A percentile compares a stretch with the other conserved stretches of the same genome.
These are phyloP conservation scores for Andrena dorsata DNA, from an alignment of 2,888 invertebrate species.

Conservation along the genomic window DNA sequence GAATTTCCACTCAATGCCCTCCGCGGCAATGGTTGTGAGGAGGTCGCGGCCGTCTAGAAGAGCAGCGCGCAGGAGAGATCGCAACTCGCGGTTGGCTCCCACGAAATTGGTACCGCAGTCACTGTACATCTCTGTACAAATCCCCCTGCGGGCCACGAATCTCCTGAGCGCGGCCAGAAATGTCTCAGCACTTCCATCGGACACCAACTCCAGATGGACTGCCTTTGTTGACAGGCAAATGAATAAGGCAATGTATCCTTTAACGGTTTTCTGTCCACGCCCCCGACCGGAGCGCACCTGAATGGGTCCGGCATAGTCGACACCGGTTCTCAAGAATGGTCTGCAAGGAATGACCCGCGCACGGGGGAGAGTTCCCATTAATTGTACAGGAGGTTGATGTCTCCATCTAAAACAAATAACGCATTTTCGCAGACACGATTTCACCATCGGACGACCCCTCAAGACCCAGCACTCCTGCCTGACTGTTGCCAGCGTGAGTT, in stretches of 20 bases:
- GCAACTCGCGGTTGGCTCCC: neutral
- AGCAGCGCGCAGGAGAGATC: neutral
- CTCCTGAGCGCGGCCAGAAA: neutral
- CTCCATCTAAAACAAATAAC: neutral
- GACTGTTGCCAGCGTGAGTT: too few relatives aligned
- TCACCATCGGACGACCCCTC: neutral
- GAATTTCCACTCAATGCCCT: conserved; percentile 1
- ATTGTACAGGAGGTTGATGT: neutral
- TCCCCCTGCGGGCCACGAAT: neutral
- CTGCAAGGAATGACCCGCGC: neutral
- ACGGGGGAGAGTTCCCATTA: neutral
- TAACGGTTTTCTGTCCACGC: neutral
- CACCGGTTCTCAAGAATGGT: neutral
- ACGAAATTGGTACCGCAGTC: neutral
- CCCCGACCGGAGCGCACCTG: neutral
- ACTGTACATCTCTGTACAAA: neutral
- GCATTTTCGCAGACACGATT: neutral
- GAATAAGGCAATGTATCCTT: neutral
- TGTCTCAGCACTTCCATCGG: neutral
- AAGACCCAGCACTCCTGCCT: too few relatives aligned
- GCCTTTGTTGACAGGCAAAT: neutral
- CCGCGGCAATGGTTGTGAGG: neutral
- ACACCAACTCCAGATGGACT: neutral
- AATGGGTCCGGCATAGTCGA: neutral
- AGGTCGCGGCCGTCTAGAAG: neutral